phyloP scores from a whole-genome alignment of 2,888 invertebrate species.

The Stenodema calcarata region DNA sequence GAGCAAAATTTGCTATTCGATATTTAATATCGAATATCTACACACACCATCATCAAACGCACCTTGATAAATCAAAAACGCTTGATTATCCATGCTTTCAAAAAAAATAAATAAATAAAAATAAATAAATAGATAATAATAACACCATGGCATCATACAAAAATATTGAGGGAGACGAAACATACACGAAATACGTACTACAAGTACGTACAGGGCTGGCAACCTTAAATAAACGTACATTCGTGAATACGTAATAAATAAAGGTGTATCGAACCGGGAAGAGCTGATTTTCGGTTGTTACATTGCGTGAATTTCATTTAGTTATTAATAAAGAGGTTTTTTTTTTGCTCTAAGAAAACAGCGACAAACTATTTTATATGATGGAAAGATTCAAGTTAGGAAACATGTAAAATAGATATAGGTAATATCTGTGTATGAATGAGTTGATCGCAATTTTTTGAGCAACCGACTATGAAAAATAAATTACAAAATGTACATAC shows the following conservation, averaged over 20 bases:
- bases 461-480: not conserved
- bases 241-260: not conserved
- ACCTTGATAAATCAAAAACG: too few relatives aligned
- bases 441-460: too few relatives aligned
- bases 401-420: not conserved
- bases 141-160: not conserved
- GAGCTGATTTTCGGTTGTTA: not conserved
- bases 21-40: too few relatives aligned
- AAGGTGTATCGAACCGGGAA: not conserved
- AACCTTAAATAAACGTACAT: not conserved
- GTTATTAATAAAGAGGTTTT: too few relatives aligned
- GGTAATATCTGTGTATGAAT: not conserved
- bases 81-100: too few relatives aligned
- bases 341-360: not conserved
- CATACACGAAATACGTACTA: not conserved
- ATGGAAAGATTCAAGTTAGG: not conserved
- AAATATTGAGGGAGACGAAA: not conserved
- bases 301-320: too few relatives aligned
- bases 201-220: not conserved
- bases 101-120: too few relatives aligned
- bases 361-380: not conserved
- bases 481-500: not conserved
- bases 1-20: too few relatives aligned
- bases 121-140: too few relatives aligned
- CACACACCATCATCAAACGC: too few relatives aligned